Percentiles rank a stretch among this genome's conserved stretches.
phyloP scores from a whole-genome alignment of 2,888 invertebrate species.

The Siphlonurus alternatus region DNA sequence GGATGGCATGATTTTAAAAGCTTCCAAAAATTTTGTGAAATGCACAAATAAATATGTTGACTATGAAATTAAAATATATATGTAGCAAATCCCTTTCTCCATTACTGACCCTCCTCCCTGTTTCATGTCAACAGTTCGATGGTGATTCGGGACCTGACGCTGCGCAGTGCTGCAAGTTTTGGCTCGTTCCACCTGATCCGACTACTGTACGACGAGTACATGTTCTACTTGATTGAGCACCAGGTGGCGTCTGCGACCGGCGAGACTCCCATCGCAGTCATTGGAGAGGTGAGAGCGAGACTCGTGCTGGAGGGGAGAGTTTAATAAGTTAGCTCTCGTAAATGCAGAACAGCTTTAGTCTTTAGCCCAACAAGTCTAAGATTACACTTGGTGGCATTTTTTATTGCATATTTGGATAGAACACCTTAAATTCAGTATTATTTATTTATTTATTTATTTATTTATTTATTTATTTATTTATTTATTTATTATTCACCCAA shows the following conservation, averaged over 20 bases:
- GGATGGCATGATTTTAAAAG: no score
- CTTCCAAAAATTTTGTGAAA: no score
- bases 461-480: no score
- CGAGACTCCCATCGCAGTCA: constrained; percentile 88
- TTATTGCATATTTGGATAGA: no score
- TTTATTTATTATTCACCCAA: no score
- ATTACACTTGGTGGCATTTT: not conserved
- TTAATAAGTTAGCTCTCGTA: not conserved
- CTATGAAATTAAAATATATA: no score
- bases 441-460: no score
- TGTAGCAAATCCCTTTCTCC: no score
- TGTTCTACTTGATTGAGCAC: constrained; percentile 96
- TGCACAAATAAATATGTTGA: no score
- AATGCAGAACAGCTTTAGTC: not conserved
- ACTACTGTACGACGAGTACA: constrained; percentile 95
- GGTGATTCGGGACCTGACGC: constrained; percentile 92
- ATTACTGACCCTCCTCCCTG: no score
- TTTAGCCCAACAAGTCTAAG: not conserved
- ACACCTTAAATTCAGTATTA: no score
- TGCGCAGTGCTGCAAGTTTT: constrained; percentile 93
- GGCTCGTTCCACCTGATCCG: constrained; percentile 97
- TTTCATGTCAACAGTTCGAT: no score
- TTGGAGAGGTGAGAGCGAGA: constrained; percentile 51
- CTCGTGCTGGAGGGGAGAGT: not conserved
- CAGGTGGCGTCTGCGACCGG: constrained; percentile 82